A percentile compares a stretch with the other conserved stretches of the same genome.
Conservation (phyloP, 2,888 invertebrate species). For the Ennomos erosarius region DNA sequence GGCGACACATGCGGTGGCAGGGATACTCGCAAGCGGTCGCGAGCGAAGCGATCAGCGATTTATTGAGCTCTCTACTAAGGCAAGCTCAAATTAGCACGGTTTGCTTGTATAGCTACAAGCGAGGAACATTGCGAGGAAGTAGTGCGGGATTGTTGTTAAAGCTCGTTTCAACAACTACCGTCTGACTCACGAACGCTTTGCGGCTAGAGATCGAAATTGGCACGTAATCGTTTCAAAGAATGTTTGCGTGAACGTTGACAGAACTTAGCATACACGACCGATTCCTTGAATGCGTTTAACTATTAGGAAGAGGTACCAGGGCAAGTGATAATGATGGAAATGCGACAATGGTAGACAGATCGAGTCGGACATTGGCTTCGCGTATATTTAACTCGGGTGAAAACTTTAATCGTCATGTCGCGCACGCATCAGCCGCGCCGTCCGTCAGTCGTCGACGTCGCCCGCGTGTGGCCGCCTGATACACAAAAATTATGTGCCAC, state of each 20-base stretch:
- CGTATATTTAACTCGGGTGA: constrained; percentile 79
- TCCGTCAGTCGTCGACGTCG: constrained; percentile 72
- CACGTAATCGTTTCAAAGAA: constrained; percentile 47
- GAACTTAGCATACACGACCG: constrained; percentile 39
- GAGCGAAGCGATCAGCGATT: constrained; percentile 25
- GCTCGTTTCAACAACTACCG: constrained; percentile 45
- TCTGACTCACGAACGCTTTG: constrained; percentile 46
- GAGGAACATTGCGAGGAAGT: constrained; percentile 29
- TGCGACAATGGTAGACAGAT: constrained; percentile 48
- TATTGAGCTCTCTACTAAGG: constrained; percentile 15
- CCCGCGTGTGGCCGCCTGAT: constrained; percentile 80
- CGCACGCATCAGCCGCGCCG: constrained; percentile 70
- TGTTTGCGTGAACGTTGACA: constrained; percentile 48
- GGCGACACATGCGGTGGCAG: constrained; percentile 74
- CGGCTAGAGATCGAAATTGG: constrained; percentile 44
- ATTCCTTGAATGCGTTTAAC: constrained; percentile 35
- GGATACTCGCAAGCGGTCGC: constrained; percentile 41
- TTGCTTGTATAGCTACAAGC: constrained; percentile 18
- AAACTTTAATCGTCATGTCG: constrained; percentile 80
- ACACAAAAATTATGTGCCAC: constrained; percentile 81
- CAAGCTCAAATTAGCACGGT: constrained; percentile 33
- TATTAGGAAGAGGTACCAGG: constrained; percentile 11
- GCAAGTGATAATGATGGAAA: constrained; percentile 36
- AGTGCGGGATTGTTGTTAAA: constrained; percentile 36
- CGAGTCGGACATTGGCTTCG: constrained; percentile 53